A percentile compares a stretch with the other conserved stretches of the same genome.
These are phyloP conservation scores for Leptinotarsa rubiginosa DNA, from an alignment of 2,888 invertebrate species.

Conservation along the genomic window DNA sequence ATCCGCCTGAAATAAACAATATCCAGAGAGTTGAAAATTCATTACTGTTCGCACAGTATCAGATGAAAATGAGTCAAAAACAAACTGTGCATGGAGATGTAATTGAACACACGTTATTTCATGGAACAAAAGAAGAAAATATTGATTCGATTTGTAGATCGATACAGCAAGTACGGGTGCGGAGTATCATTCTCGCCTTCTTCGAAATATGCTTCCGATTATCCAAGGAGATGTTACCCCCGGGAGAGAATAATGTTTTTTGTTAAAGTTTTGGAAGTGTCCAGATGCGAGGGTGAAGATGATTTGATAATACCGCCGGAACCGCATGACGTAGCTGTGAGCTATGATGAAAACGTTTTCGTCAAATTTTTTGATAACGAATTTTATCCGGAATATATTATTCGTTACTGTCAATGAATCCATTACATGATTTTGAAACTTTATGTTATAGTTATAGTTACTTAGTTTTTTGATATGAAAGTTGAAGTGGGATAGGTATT, in stretches of 20 bases:
- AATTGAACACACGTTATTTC: background rate
- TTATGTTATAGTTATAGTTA: too few relatives aligned
- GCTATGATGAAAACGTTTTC: too few relatives aligned
- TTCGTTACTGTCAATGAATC: too few relatives aligned
- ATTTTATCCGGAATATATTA: too few relatives aligned
- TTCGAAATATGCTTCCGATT: conserved; percentile 2
- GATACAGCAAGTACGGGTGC: conserved; percentile 14
- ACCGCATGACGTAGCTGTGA: background rate
- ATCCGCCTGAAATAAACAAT: too few relatives aligned
- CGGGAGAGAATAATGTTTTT: background rate
- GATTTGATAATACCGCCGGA: background rate
- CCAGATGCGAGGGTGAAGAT: background rate
- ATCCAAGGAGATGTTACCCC: background rate
- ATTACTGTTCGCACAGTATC: conserved; percentile 17
- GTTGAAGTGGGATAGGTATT: too few relatives aligned
- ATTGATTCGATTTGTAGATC: conserved; percentile 18
- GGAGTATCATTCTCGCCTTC: background rate
- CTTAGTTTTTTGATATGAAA: too few relatives aligned
- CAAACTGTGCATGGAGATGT: background rate
- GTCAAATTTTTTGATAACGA: too few relatives aligned
- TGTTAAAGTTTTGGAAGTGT: conserved; percentile 13
- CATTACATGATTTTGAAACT: too few relatives aligned
- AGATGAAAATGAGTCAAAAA: conserved; percentile 13
- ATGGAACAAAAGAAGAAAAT: conserved; percentile 3
- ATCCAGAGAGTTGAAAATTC: background rate